Evolutionary conservation across 2,888 invertebrate genomes (phyloP).

Genomic region (Biston stratarius): DNA sequence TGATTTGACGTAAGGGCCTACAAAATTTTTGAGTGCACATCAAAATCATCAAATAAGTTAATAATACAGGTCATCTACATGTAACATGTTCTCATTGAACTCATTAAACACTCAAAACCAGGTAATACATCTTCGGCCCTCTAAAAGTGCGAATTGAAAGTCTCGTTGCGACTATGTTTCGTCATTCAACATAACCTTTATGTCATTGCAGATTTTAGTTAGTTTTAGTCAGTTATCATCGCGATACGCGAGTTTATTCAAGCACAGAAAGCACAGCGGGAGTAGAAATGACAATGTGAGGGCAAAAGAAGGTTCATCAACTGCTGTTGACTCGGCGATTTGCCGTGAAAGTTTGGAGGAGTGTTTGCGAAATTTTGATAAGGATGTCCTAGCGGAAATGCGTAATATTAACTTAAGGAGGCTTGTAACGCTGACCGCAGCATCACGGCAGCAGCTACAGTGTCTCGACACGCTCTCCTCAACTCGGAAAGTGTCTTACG

Average conservation of each 20-base stretch:
- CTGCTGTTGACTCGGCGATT: constrained; percentile 65
- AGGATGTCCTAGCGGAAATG: constrained; percentile 76
- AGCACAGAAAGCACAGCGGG: constrained; percentile 72
- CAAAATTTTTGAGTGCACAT: constrained; percentile 86
- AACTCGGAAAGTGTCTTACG: constrained; percentile 67
- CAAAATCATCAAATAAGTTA: constrained; percentile 68
- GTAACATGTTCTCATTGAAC: constrained; percentile 87
- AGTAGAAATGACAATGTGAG: constrained; percentile 72
- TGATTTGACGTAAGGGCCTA: constrained; percentile 82
- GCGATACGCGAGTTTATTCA: constrained; percentile 77
- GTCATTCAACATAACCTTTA: constrained; percentile 74
- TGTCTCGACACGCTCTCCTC: constrained; percentile 57
- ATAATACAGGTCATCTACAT: constrained; percentile 77
- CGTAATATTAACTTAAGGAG: constrained; percentile 65
- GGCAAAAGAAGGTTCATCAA: constrained; percentile 61
- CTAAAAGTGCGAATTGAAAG: constrained; percentile 8
- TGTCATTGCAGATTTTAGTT: constrained; percentile 82
- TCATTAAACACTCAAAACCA: constrained; percentile 84
- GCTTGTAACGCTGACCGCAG: constrained; percentile 56
- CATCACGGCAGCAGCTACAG: constrained; percentile 49
- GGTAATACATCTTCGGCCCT: constrained; percentile 56
- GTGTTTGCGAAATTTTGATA: constrained; percentile 75
- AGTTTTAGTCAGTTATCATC: constrained; percentile 82
- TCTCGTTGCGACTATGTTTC: constrained; percentile 55
- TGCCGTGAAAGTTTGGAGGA: constrained; percentile 77